Conservation (phyloP, 2,797 vertebrate genomes). For the Hydrophis major region DNA sequence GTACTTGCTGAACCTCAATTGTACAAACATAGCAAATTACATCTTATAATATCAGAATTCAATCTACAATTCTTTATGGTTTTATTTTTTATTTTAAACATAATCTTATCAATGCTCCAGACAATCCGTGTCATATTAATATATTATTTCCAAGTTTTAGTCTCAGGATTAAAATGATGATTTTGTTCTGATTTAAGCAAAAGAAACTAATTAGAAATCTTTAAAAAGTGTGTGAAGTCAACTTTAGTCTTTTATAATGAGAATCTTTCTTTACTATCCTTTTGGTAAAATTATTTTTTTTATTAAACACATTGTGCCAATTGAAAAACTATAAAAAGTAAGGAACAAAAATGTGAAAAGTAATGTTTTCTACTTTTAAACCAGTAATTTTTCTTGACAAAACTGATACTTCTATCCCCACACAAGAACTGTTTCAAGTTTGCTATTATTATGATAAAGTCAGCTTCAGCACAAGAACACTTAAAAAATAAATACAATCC, state of each 20-base stretch:
- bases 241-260: background rate
- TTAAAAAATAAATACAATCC: background rate
- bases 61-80: background rate
- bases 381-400: fast-evolving
- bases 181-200: background rate
- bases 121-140: background rate
- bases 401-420: background rate
- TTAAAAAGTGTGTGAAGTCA: background rate
- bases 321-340: background rate
- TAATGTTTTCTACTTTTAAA: background rate
- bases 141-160: background rate
- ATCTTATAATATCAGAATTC: background rate
- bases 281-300: background rate
- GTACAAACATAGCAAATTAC: background rate
- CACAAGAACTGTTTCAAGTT: background rate
- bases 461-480: background rate
- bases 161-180: background rate
- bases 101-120: background rate
- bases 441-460: background rate
- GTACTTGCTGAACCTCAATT: background rate
- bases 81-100: background rate
- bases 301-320: background rate
- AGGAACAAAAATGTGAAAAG: background rate
- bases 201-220: background rate
- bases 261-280: background rate